Base-by-base conservation (phyloP, 2,888 invertebrate genomes). In the Trilocha varians region DNA sequence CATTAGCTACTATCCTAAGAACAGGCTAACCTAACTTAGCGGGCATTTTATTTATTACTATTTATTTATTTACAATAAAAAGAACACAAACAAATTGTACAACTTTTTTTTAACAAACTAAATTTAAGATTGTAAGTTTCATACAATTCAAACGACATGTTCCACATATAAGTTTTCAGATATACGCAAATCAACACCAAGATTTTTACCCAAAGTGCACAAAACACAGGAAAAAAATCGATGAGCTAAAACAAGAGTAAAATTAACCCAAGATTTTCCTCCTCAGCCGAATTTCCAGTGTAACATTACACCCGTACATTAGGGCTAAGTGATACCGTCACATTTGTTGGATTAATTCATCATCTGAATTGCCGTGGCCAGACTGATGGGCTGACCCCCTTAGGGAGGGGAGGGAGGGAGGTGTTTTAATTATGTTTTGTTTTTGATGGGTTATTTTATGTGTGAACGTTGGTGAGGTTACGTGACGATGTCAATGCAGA, bases 281-380 rank as follows among this genome's bases (percentile, higher is more conserved):
- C 58, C 64, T 65, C 64, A 57, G 40, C 50, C 53, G 57, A 78
- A 76, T 75, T 77, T 78, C 73, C 66, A 73, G 69, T 66, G 84
- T 83, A 84, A 85, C 80, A 79, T 85, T 84, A 85, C 82, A 85
- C 75, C 83, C 83, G 70, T 83, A 78, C 85, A 85, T 85, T 85
- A 85, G 79, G 76, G 84, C 85, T 83, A 85, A 85, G 85, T 84
- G 85, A 85, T 85, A 80, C 74, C 84, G 84, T 82, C 85, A 85
- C 85, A 84, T 85, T 85, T 85, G 84, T 78, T 80, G 79, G 85
- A 85, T 85, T 85, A 85, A 85, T 85, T 85, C 85, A 85, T 85
- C 85, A 85, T 85, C 85, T 72, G 83, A 82, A 86, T 85, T 84
- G 86, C 87, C 84, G 80, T 79, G 85, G 83, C 85, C 83, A 84